These are phyloP conservation scores for Apteryx owenii DNA, from an alignment of 2,113 vertebrate species.

Conservation along the genomic window DNA sequence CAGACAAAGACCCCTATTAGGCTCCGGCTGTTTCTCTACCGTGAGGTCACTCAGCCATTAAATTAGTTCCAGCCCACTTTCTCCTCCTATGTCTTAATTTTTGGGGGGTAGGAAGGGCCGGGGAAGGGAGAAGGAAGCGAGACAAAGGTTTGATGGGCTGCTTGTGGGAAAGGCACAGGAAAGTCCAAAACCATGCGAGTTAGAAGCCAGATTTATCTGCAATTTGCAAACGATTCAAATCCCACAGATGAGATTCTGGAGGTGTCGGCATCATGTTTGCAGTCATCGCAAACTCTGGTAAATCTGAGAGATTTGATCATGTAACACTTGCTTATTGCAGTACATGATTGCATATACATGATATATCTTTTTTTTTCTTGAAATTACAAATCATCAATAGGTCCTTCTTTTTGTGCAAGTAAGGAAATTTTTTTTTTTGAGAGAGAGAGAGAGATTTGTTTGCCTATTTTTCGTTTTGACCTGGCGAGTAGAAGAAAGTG, in stretches of 20 bases:
- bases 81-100: slow-evolving; percentile 53
- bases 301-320: neutral
- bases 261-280: neutral
- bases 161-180: neutral
- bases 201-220: neutral
- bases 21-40: slow-evolving; percentile 87
- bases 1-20: slow-evolving; percentile 94
- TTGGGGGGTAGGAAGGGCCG: slow-evolving; percentile 1
- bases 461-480: neutral
- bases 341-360: neutral
- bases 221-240: neutral
- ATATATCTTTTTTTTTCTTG: neutral
- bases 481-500: neutral
- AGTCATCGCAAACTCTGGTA: neutral
- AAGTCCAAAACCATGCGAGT: neutral
- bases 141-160: neutral
- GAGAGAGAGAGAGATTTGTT: neutral
- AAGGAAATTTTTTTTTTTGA: neutral
- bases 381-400: neutral
- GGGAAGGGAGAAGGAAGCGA: neutral
- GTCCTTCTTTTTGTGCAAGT: neutral
- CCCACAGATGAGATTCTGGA: neutral
- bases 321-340: neutral
- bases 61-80: slow-evolving; percentile 95
- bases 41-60: slow-evolving; percentile 93